A percentile compares a stretch with the other conserved stretches of the same genome.
phyloP scores from a whole-genome alignment of 2,888 invertebrate species.

The Hydroisotoma schaefferi region DNA sequence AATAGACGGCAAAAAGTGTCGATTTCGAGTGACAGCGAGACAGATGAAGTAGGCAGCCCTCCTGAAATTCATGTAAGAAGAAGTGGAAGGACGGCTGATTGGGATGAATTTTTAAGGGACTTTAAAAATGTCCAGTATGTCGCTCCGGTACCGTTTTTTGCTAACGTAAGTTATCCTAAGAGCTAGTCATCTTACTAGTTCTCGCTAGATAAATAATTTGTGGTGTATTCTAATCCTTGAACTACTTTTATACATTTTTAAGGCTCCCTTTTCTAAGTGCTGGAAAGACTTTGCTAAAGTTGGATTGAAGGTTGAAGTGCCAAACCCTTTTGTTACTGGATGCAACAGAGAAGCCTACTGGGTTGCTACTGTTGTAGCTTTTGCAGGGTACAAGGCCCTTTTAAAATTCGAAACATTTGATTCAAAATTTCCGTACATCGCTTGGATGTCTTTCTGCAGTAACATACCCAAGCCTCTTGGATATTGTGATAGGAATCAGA shows the following conservation, averaged over 20 bases:
- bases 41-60: not conserved
- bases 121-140: conserved; percentile 18
- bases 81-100: conserved; percentile 29
- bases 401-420: conserved; percentile 31
- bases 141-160: conserved; percentile 30
- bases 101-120: conserved; percentile 33
- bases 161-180: conserved; percentile 20
- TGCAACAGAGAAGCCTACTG: conserved; percentile 23
- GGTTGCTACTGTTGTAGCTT: conserved; percentile 32
- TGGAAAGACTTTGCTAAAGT: conserved; percentile 29
- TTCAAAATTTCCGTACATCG: not conserved
- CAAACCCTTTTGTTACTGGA: conserved; percentile 25
- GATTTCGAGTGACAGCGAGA: not conserved
- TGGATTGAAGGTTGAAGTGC: conserved; percentile 28
- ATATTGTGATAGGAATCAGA: conserved; percentile 17
- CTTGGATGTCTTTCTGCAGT: conserved; percentile 39
- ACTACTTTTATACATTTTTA: not conserved
- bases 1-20: not conserved
- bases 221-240: not conserved
- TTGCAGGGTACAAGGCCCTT: conserved; percentile 41
- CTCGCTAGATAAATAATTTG: not conserved
- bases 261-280: conserved; percentile 31
- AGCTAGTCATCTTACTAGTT: not conserved
- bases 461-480: conserved; percentile 34
- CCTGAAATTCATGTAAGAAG: conserved; percentile 23